Base-by-base conservation (phyloP, 2,113 vertebrate species). In the Vulpes vulpes region DNA sequence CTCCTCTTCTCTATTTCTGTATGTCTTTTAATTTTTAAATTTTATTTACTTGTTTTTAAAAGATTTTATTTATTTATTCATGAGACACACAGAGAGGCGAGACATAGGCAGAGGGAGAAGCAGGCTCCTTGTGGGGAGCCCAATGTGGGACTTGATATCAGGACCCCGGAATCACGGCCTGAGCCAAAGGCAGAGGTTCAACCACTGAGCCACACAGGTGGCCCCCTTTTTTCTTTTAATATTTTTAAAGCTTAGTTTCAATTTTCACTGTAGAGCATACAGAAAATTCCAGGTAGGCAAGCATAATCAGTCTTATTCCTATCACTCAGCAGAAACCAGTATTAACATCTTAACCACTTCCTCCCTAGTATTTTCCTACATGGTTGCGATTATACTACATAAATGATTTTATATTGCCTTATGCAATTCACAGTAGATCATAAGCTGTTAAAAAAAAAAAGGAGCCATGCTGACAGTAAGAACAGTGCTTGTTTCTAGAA, bases 281-380 rank as follows among this genome's bases (percentile, higher is more conserved):
- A 89, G n/a, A 92, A 83, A 95, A 92, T 83, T 84, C 78, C 78
- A 92, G 51, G 84, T 71, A 89, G 23, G 82, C 15, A 88, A 96
- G 55, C 71, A 78, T 95, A 79, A 89, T 71, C n/a, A 81, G 49
- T 95, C 43, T 86, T 80, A 64, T 38, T 74, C 22, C 49, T 87
- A 81, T 30, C 73, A 38, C 64, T 87, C 65, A 81, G n/a, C 49
- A 96, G 25, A 81, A 91, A 81, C 19, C 8, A 43, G 27, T 64
- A 32, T 74, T 73, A 87, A 65, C 27, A 81, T 91, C 80, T 73
- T 32, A 81, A 59, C 55, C 22, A 59, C 55, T 71, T 90, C 71
- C 38, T 85, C 76, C 74, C 74, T 22, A 71, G 49, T 55, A 79
- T 84, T 94, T 85, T 94, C 62, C 55, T 94, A 43, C 22, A 19